Evolutionary conservation across 2,797 vertebrate genomes (phyloP).

Genomic region (Phoeniculus purpureus): DNA sequence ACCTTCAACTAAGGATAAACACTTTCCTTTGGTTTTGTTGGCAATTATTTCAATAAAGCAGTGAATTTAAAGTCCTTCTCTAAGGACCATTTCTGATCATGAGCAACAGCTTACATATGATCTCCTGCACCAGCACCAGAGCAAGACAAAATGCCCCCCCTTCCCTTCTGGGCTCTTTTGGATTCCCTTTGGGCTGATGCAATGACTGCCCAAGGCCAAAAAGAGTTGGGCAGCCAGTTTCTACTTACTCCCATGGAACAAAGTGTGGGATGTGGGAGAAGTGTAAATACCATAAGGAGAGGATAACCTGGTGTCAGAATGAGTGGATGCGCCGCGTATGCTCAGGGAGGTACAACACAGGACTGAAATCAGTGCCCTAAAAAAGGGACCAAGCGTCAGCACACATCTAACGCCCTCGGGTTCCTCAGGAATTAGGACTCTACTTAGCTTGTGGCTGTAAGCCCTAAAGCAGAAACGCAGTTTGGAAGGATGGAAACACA

Average conservation of each 20-base stretch:
- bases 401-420: neutral
- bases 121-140: neutral
- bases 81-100: neutral
- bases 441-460: neutral
- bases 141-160: neutral
- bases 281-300: slow-evolving; percentile 50
- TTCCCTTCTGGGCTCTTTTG: neutral
- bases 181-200: neutral
- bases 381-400: neutral
- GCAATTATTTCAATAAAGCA: rapidly evolving
- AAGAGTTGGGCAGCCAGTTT: neutral
- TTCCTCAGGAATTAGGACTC: neutral
- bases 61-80: neutral
- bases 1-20: neutral
- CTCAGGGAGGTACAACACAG: slow-evolving; percentile 65
- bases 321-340: slow-evolving; percentile 56
- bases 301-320: slow-evolving; percentile 49
- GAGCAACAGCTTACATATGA: neutral
- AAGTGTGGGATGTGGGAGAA: neutral
- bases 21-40: neutral
- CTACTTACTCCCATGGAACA: neutral
- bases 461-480: neutral
- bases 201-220: neutral
- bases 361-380: neutral
- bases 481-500: neutral